Percentiles rank a stretch among this genome's conserved stretches.
phyloP scores from a whole-genome alignment of 2,888 invertebrate species.

The Synergus umbraculus region DNA sequence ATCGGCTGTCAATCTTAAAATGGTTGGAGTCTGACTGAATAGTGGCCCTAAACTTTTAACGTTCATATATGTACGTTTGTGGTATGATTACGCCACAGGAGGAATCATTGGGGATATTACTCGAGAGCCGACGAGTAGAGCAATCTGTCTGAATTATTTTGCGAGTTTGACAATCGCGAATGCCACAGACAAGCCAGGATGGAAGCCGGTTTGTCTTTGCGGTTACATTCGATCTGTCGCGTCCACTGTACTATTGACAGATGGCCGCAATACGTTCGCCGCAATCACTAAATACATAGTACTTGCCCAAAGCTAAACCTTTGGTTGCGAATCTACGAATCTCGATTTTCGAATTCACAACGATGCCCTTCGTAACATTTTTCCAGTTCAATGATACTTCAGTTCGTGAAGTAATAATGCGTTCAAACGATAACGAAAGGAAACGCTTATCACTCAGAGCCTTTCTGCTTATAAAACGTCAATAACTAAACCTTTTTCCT shows the following conservation, averaged over 20 bases:
- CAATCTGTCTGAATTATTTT: slow-evolving; percentile 34
- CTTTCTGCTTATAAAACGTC: no score
- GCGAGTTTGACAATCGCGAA: slow-evolving; percentile 31
- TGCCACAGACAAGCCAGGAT: slow-evolving; percentile 32
- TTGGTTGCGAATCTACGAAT: slow-evolving; percentile 17
- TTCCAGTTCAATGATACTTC: neutral
- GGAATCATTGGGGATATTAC: slow-evolving; percentile 14
- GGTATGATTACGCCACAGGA: neutral
- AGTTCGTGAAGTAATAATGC: no score
- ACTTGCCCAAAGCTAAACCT: slow-evolving; percentile 20
- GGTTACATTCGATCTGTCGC: slow-evolving; percentile 37
- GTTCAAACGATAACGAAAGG: neutral
- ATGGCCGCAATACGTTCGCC: slow-evolving; percentile 28
- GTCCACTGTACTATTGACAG: slow-evolving; percentile 21
- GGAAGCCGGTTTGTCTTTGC: slow-evolving; percentile 37
- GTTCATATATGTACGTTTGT: neutral
- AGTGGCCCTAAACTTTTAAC: no score
- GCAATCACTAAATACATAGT: slow-evolving; percentile 30
- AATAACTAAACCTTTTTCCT: no score
- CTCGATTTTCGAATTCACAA: slow-evolving; percentile 24
- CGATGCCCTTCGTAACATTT: neutral
- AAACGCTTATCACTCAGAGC: no score
- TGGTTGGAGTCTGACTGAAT: no score
- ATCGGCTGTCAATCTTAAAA: no score
- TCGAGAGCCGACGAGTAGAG: slow-evolving; percentile 5